Evolutionary conservation across 1,140 invertebrate species (phyloP), one percentile per base, ranked within the genome.

Genomic region (Contarinia nasturtii): DNA sequence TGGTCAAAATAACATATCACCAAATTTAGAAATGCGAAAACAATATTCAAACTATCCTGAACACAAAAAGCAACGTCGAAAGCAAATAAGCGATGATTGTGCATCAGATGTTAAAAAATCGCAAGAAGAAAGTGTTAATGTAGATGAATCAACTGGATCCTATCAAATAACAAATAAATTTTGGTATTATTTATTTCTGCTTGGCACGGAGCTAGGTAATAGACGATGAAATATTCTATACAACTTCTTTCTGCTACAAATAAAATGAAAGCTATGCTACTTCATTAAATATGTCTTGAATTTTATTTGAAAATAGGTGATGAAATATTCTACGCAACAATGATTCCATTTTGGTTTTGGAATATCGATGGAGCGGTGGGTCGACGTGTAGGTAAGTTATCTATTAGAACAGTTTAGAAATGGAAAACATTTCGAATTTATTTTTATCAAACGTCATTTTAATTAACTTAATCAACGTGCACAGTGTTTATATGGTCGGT

Each of bases 341-440:
- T 90, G 58, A 88, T 92, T 57, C 84, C 86, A 12, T 89, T 87
- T 63, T 86, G 84, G 77, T 84, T 88, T 56, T 92, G 88, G 88
- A 92, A 92, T 64, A 72, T 92, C 48, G 86, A 90, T 67, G 80
- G 80, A 17, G 79, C 80, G 27, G 80, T 88, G 22, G 82, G 82
- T 10, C 65, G 85, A 53, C 70, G 80, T 61, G 76, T 90, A 17
- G n/a, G n/a, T n/a, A n/a, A n/a, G n/a, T n/a, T n/a, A n/a, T n/a
- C n/a, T n/a, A n/a, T n/a, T n/a, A n/a, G n/a, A n/a, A n/a, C n/a
- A n/a, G n/a, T n/a, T n/a, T n/a, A n/a, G n/a, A n/a, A n/a, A n/a
- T n/a, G n/a, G n/a, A n/a, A n/a, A n/a, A n/a, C n/a, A n/a, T n/a
- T n/a, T n/a, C n/a, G n/a, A n/a, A n/a, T n/a, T n/a, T n/a, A n/a